Percentiles rank a stretch among this genome's conserved stretches.
Conservation (phyloP, 2,888 invertebrate species). For the Aleiodes testaceus region DNA sequence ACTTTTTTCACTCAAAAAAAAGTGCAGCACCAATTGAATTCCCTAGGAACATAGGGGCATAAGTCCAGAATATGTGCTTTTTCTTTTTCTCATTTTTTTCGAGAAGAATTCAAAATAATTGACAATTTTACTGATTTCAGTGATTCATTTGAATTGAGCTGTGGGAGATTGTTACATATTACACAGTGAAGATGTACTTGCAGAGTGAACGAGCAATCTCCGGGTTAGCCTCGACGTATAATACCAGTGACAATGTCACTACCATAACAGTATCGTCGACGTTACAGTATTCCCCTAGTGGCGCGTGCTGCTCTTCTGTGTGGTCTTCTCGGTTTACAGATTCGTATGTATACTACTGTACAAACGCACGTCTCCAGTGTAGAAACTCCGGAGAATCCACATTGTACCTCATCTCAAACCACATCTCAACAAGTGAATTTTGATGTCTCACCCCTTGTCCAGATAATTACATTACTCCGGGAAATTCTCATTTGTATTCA, state of each 20-base stretch:
- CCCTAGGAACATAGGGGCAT: no score
- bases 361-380: conserved; percentile 2
- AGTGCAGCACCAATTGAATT: no score
- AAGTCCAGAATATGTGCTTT: no score
- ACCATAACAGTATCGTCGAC: conserved; percentile 44
- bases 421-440: conserved; percentile 9
- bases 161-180: conserved; percentile 20
- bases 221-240: conserved; percentile 35
- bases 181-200: conserved; percentile 28
- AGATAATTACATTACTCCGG: no score
- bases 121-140: neutral
- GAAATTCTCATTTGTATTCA: no score
- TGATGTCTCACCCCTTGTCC: neutral
- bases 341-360: neutral
- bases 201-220: conserved; percentile 43
- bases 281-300: conserved; percentile 41
- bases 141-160: conserved; percentile 32
- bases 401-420: neutral
- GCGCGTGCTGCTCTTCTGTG: conserved; percentile 42
- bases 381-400: conserved; percentile 19
- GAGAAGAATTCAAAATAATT: no score
- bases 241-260: conserved; percentile 34
- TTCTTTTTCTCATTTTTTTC: neutral
- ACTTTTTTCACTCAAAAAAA: no score
- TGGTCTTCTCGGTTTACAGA: conserved; percentile 9